Conservation (phyloP, 2,797 vertebrate species). For the Lepilemur ruficaudatus region DNA sequence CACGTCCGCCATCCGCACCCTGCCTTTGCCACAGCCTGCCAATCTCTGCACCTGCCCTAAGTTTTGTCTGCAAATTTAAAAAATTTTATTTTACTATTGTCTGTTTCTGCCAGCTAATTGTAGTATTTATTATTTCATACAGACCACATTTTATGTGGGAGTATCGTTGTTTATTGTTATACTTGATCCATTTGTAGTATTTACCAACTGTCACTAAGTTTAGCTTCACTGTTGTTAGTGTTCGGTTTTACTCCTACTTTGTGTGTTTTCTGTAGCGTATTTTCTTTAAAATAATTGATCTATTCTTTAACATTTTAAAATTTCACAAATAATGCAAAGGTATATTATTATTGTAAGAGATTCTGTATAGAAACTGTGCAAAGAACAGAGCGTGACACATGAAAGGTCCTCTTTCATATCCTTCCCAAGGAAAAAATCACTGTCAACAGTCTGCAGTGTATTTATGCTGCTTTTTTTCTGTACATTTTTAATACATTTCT, state of each 20-base stretch:
- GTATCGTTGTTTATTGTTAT: background rate
- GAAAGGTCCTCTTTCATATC: background rate
- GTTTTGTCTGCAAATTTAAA: background rate
- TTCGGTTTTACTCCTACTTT: background rate
- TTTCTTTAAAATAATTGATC: background rate
- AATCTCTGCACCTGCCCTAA: background rate
- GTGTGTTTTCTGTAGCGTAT: background rate
- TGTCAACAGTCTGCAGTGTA: background rate
- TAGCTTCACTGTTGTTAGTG: background rate
- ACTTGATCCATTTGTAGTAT: background rate
- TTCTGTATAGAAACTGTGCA: background rate
- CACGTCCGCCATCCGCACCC: no score
- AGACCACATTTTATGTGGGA: background rate
- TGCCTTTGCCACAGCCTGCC: background rate
- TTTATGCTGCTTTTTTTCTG: background rate
- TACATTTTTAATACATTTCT: background rate
- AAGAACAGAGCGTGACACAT: background rate
- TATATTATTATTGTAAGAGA: background rate
- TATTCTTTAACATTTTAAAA: background rate
- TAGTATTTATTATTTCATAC: background rate
- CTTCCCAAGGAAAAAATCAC: background rate
- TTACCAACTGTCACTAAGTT: background rate
- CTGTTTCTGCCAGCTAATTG: background rate
- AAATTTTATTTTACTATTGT: background rate
- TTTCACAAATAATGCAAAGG: background rate